phyloP scores from a whole-genome alignment of 1,140 invertebrate species.

The Pseudobourletiella spinata region DNA sequence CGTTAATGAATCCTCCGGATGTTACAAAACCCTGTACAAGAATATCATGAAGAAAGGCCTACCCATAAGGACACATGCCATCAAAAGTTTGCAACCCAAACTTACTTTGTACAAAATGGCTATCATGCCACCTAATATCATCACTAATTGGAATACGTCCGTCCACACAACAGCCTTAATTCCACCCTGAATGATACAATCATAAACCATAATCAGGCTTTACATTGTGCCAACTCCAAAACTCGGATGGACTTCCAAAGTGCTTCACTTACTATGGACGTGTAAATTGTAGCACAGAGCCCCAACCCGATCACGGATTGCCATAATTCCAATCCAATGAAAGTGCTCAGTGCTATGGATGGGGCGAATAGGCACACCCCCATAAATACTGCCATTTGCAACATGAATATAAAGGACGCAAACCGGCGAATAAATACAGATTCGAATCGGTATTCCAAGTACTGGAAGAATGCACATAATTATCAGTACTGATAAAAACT shows the following conservation, averaged over 20 bases:
- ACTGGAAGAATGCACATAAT: slow-evolving; percentile 34
- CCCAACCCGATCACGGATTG: slow-evolving; percentile 33
- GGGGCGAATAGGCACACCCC: slow-evolving; percentile 35
- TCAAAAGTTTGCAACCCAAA: background rate
- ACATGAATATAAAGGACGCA: slow-evolving; percentile 33
- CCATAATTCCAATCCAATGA: slow-evolving; percentile 34
- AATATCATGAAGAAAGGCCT: no score
- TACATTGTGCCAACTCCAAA: background rate
- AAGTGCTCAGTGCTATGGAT: slow-evolving; percentile 29
- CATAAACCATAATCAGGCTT: background rate
- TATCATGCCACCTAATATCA: slow-evolving; percentile 31
- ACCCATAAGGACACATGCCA: no score
- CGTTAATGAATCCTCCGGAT: slow-evolving; percentile 19
- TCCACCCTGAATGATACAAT: slow-evolving; percentile 42
- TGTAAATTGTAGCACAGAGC: slow-evolving; percentile 34
- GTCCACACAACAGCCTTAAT: slow-evolving; percentile 43
- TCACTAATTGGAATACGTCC: slow-evolving; percentile 33
- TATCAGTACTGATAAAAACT: background rate
- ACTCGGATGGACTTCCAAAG: background rate
- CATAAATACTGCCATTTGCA: slow-evolving; percentile 35
- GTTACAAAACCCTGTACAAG: slow-evolving; percentile 24
- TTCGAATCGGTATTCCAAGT: slow-evolving; percentile 31
- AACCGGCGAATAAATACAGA: slow-evolving; percentile 26
- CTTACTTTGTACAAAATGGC: slow-evolving; percentile 24
- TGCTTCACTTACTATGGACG: slow-evolving; percentile 26